Conservation (phyloP, 2,113 vertebrate species). For the Cinclus cinclus region DNA sequence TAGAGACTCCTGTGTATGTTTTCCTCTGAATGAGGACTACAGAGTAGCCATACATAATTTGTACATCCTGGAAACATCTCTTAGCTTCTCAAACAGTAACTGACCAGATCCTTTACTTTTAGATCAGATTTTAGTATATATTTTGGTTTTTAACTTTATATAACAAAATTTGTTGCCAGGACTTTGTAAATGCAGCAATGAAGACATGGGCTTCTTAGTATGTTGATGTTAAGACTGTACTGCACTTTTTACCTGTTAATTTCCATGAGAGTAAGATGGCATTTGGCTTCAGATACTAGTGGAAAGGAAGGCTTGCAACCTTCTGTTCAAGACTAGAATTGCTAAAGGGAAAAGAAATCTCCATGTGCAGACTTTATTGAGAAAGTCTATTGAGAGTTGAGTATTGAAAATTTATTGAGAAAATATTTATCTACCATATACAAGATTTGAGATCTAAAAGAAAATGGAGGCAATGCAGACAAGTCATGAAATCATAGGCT, state of each 20-base stretch:
- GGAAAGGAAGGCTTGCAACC: neutral
- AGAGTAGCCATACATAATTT: neutral
- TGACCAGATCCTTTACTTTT: neutral
- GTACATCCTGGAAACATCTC: neutral
- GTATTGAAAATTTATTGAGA: neutral
- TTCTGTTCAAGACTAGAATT: neutral
- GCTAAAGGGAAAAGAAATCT: neutral
- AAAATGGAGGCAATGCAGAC: neutral
- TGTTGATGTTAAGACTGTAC: neutral
- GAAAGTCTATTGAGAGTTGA: neutral
- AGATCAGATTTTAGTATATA: neutral
- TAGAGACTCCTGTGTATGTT: neutral
- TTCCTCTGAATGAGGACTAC: neutral
- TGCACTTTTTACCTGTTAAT: neutral
- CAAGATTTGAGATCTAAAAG: neutral
- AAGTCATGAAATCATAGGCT: neutral
- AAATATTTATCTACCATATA: neutral
- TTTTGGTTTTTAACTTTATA: neutral
- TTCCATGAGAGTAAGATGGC: neutral
- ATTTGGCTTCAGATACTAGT: neutral
- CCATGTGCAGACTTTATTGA: neutral
- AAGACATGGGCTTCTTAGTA: neutral
- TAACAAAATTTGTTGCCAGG: neutral
- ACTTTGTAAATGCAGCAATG: neutral
- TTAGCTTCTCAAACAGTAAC: neutral